Conservation (phyloP, 2,888 invertebrate genomes). For the Patella caerulea region DNA sequence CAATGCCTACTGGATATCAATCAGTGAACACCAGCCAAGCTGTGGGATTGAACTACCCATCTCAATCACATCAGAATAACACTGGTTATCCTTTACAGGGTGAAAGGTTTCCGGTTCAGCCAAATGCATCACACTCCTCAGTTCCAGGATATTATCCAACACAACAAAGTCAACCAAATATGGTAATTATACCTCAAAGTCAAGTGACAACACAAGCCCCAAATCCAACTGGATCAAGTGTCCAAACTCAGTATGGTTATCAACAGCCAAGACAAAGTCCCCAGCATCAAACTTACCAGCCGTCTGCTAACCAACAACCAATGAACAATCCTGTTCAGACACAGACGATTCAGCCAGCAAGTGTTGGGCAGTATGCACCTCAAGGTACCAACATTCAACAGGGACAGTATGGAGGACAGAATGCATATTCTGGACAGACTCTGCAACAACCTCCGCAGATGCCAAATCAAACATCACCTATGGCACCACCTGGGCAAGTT, state of each 20-base stretch:
- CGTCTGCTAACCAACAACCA: slow-evolving; percentile 15
- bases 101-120: slow-evolving; percentile 8
- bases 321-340: slow-evolving; percentile 14
- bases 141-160: no score
- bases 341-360: neutral
- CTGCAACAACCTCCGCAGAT: neutral
- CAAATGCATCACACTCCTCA: slow-evolving; percentile 1
- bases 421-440: neutral
- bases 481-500: slow-evolving; percentile 12
- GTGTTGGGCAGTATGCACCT: neutral
- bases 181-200: slow-evolving; percentile 11
- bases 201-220: slow-evolving; percentile 9
- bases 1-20: neutral
- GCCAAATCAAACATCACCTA: neutral
- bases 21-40: neutral
- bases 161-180: neutral
- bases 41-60: neutral
- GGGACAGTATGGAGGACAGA: neutral
- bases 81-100: neutral
- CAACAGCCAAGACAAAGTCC: slow-evolving; percentile 18
- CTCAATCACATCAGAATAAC: neutral
- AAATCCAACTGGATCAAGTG: slow-evolving; percentile 12
- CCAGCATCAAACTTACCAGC: slow-evolving; percentile 20
- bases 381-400: neutral
- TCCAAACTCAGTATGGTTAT: neutral